Base-by-base conservation (phyloP, 2,113 vertebrate species). In the Agapornis roseicollis region DNA sequence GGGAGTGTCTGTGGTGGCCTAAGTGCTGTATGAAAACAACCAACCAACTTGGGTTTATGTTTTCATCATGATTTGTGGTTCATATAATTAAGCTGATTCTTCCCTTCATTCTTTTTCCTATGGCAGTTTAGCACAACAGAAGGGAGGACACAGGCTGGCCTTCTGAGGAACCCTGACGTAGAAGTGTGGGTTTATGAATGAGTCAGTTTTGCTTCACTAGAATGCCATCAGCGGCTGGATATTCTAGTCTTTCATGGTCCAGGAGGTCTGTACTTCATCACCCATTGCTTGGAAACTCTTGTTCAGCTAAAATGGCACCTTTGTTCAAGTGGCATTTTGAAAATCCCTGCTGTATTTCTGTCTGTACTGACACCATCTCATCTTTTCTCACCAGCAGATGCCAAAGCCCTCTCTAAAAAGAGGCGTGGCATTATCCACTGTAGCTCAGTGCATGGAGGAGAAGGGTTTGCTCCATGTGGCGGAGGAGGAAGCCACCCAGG, bases 231-330 rank as follows among this genome's bases (percentile, higher is more conserved):
- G 14, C 10, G n/a, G 33, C 15, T 58, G 24, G 33, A 10, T 58
- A 50, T 92, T 39, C 11, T 58, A 35, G 33, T 80, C 65, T 94
- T 89, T 94, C 73, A 61, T 42, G 31, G 56, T 90, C 90, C 49
- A 66, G 4, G 65, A 68, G 46, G 61, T 79, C 68, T 61, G n/a
- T 60, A 19, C 2, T 0, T 39, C 17, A n/a, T 94, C 35, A 4
- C 78, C 85, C 33, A 31, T 60, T 50, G 55, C 72, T 91, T 96
- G 92, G 80, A 95, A 96, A 96, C 28, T 92, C 53, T 80, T 81
- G 49, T 82, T 93, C 88, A 90, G 56, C 88, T 90, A 29, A 90
- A 92, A 74, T 77, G 44, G 50, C 17, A 29, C 27, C 41, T 90
- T 80, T 86, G 63, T 42, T 61, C 83, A 89, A 65, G 19, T 84